phyloP scores from a whole-genome alignment of 1,140 invertebrate genomes.

The Caenorhabditis brenneri region DNA sequence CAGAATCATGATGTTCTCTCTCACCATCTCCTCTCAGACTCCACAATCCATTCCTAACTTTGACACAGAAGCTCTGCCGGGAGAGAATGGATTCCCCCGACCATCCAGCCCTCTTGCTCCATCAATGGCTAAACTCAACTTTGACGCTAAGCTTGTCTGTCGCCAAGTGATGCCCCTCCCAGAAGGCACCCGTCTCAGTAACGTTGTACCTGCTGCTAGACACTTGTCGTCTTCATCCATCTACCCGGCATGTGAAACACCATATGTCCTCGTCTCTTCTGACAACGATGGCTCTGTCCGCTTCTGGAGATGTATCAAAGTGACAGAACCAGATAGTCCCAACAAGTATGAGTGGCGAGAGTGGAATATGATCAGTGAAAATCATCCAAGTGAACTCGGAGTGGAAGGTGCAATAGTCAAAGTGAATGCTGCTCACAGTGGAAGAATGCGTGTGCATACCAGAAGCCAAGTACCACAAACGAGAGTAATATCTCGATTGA shows the following conservation, averaged over 20 bases:
- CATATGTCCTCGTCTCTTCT: constrained; percentile 88
- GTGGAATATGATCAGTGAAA: constrained; percentile 70
- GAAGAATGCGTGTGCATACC: constrained; percentile 92
- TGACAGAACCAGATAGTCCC: neutral
- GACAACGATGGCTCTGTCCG: constrained; percentile 84
- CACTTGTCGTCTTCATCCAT: constrained; percentile 97
- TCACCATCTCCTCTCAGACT: constrained; percentile 62
- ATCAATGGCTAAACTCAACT: constrained; percentile 41
- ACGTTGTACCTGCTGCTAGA: constrained; percentile 83
- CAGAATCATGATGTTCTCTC: constrained; percentile 66
- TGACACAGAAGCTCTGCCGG: constrained; percentile 39
- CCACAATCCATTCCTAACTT: constrained; percentile 54
- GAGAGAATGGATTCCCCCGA: constrained; percentile 44
- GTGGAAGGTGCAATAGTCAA: constrained; percentile 58
- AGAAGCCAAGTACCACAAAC: constrained; percentile 70
- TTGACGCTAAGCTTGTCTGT: constrained; percentile 43
- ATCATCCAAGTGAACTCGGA: constrained; percentile 64
- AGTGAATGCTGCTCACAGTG: constrained; percentile 85
- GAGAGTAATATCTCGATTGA: constrained; percentile 77
- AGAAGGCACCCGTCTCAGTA: constrained; percentile 15
- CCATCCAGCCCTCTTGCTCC: constrained; percentile 44
- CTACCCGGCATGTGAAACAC: constrained; percentile 94
- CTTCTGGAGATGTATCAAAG: constrained; percentile 70
- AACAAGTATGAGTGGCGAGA: constrained; percentile 63
- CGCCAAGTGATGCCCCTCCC: constrained; percentile 39